A percentile compares a stretch with the other conserved stretches of the same genome.
Conservation (phyloP, 2,888 invertebrate genomes). For the Itoplectis maculator region DNA sequence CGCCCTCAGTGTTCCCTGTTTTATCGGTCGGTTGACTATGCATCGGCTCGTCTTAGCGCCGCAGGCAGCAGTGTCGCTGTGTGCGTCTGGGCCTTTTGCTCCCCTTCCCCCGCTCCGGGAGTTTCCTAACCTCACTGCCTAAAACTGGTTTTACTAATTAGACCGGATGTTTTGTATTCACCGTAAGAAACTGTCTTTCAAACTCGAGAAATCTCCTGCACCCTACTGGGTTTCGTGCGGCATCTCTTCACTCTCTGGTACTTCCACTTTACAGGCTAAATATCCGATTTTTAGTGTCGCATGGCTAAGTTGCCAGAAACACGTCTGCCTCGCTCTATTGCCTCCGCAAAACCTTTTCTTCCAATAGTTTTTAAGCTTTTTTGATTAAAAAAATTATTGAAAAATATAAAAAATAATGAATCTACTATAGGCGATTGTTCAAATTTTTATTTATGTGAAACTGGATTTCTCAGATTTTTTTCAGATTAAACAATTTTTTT, state of each 20-base stretch:
- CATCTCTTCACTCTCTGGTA: neutral
- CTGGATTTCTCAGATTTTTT: no score
- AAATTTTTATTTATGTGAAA: no score
- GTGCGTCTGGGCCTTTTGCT: neutral
- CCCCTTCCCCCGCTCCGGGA: constrained; percentile 4
- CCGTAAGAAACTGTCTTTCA: neutral
- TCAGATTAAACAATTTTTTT: no score
- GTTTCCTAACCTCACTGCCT: neutral
- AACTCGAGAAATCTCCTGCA: neutral
- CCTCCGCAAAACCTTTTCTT: no score
- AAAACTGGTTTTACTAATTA: constrained; percentile 9
- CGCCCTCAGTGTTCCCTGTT: neutral
- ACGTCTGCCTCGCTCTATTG: constrained; percentile 3
- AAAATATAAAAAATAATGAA: no score
- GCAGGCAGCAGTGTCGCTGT: neutral
- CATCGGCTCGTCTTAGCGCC: neutral
- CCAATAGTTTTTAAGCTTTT: no score
- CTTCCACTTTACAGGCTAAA: neutral
- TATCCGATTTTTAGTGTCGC: neutral
- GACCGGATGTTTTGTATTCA: neutral
- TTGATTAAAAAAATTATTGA: no score
- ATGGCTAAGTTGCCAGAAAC: constrained; percentile 5
- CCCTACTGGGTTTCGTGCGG: neutral
- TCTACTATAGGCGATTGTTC: no score
- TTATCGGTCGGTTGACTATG: constrained; percentile 1